phyloP scores from a whole-genome alignment of 1,140 invertebrate genomes.

The Pogonomyrmex barbatus region DNA sequence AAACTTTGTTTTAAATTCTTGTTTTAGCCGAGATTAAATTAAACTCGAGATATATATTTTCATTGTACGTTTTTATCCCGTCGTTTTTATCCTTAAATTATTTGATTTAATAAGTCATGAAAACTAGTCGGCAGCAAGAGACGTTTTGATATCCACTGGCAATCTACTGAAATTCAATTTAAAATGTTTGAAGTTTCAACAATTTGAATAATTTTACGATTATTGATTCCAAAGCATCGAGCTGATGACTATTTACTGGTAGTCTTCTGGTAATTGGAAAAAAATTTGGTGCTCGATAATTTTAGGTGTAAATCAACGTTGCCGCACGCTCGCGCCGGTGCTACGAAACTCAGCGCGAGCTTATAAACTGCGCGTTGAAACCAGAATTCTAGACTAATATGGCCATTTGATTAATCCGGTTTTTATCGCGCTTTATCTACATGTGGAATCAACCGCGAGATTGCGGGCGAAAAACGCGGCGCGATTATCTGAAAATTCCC shows the following conservation, averaged over 20 bases:
- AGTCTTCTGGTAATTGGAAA: not conserved
- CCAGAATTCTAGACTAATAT: conserved; percentile 56
- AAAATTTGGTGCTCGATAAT: not conserved
- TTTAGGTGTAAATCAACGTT: not conserved
- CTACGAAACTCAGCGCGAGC: not conserved
- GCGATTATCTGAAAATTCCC: conserved; percentile 64
- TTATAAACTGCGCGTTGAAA: conserved; percentile 30
- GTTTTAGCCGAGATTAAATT: not conserved
- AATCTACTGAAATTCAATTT: not conserved
- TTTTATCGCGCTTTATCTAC: conserved; percentile 61
- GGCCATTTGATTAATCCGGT: conserved; percentile 60
- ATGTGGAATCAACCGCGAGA: conserved; percentile 55
- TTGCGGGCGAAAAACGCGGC: conserved; percentile 57
- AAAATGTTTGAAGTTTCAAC: not conserved
- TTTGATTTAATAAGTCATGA: not conserved
- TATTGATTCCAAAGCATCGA: not conserved
- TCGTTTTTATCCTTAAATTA: not conserved
- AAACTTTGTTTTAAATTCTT: not conserved
- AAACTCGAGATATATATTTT: not conserved
- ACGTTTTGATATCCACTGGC: not conserved
- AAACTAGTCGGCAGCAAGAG: not conserved
- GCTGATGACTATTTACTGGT: not conserved
- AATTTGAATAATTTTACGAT: not conserved
- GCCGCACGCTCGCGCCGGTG: not conserved
- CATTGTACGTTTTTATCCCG: not conserved